Evolutionary conservation across 1,140 invertebrate species (phyloP), one percentile per base, ranked within the genome.

Genomic region (Trichogramma pretiosum): DNA sequence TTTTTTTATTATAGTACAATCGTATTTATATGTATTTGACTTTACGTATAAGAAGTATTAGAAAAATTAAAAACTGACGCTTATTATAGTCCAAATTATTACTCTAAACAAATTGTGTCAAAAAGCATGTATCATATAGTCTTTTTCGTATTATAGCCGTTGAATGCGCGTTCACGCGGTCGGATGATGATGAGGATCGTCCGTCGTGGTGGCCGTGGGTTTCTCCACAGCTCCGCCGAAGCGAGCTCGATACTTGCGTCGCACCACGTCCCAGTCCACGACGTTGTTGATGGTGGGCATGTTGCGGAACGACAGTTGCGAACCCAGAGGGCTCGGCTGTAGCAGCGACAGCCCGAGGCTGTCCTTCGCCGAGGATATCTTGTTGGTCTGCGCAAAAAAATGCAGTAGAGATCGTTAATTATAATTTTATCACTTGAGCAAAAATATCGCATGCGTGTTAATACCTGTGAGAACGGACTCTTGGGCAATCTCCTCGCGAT

Each of bases 211-310:
- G 65, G 1, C n/a, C n/a, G n/a, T n/a, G n/a, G 74, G 70, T 56
- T 81, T 81, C 32, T 83, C 80, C 3, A 77, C 65, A 50, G 70
- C 59, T n/a, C 80, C 79, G 1, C 87, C 83, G 62, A 81, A 82
- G 8, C 89, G 72, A 0, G 81, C 79, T 46, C 87, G 75, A 60
- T 93, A 94, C 58, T 90, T 90, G 62, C 84, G 86, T 2, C 87
- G 82, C 19, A 93, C 90, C 2, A 82, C 65, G 53, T 87, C 80
- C 91, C 91, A 94, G 62, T 94, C 88, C 1, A 88, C 83, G 1
- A 93, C 84, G 56, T 87, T 89, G 61, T 92, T 87, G 44, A 94
- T 89, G 37, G 81, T 77, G 36, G 76, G 66, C 52, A 77, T 66
- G 55, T 79, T 75, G 56, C 75, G 78, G 55, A 88, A 81, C 50